These are phyloP conservation scores for Dendrophyllia cribrosa DNA, from an alignment of 64 coral and sea anemone genomes.

Conservation along the genomic window DNA sequence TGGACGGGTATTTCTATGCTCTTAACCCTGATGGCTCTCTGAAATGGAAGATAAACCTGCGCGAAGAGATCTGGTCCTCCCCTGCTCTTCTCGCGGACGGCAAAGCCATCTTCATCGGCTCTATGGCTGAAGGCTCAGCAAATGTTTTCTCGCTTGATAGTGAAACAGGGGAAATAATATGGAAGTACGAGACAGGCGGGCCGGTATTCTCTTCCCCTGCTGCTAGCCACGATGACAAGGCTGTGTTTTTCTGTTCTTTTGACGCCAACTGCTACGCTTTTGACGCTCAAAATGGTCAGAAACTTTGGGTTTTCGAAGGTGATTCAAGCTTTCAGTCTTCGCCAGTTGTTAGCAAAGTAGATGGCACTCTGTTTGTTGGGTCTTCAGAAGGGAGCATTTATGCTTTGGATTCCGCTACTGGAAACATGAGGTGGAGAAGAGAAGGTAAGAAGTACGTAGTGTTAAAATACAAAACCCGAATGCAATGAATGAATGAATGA, in stretches of 20 bases:
- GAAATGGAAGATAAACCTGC: constrained; percentile 78
- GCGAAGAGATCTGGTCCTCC: constrained; percentile 86
- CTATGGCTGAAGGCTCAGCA: constrained; percentile 74
- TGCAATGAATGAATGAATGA: too few species aligned
- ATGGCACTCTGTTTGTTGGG: constrained; percentile 62
- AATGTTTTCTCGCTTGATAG: constrained; percentile 86
- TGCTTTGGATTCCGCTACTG: constrained; percentile 49
- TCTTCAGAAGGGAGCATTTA: constrained; percentile 84
- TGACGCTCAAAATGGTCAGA: constrained; percentile 53
- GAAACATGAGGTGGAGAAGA: constrained; percentile 72
- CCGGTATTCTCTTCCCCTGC: constrained; percentile 88
- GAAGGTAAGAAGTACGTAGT: constrained; percentile 52
- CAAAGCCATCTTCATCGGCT: constrained; percentile 79
- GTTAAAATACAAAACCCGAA: too few species aligned
- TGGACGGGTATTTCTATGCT: constrained; percentile 88
- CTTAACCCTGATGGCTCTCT: constrained; percentile 86
- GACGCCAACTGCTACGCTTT: constrained; percentile 90
- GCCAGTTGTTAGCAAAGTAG: constrained; percentile 66
- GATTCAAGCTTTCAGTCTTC: constrained; percentile 89
- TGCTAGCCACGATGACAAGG: constrained; percentile 60
- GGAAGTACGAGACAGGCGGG: constrained; percentile 61
- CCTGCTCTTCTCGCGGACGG: constrained; percentile 85
- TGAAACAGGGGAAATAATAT: constrained; percentile 76
- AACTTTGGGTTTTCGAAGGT: constrained; percentile 83
- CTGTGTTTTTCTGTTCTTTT: constrained; percentile 79